Evolutionary conservation across 2,888 invertebrate genomes (phyloP).

Genomic region (Pogonocherus hispidulus): DNA sequence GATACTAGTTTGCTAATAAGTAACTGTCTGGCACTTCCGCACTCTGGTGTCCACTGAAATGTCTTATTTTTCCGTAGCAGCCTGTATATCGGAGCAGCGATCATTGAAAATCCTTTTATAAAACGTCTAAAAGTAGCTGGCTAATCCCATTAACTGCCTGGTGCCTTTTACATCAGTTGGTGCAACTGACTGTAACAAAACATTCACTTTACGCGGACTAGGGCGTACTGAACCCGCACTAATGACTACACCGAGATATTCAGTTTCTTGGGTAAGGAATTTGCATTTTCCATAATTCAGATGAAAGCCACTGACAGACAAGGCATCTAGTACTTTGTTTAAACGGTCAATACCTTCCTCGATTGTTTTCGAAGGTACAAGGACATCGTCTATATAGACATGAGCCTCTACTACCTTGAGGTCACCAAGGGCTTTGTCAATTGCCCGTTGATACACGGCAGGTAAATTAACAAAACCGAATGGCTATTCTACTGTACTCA

Average conservation of each 20-base stretch:
- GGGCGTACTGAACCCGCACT: slow-evolving; percentile 40
- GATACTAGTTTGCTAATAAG: slow-evolving; percentile 39
- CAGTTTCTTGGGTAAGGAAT: slow-evolving; percentile 42
- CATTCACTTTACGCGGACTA: slow-evolving; percentile 46
- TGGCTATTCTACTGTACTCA: slow-evolving; percentile 46
- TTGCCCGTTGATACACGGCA: slow-evolving; percentile 8
- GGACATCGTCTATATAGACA: slow-evolving; percentile 49
- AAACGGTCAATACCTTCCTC: slow-evolving; percentile 42
- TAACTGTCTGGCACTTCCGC: slow-evolving; percentile 35
- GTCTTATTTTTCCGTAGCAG: slow-evolving; percentile 40
- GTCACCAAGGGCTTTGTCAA: slow-evolving; percentile 45
- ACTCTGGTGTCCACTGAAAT: slow-evolving; percentile 41
- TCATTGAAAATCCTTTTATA: slow-evolving; percentile 38
- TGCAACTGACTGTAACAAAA: slow-evolving; percentile 17
- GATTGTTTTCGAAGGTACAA: slow-evolving; percentile 40
- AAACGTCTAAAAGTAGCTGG: slow-evolving; percentile 40
- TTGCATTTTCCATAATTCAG: slow-evolving; percentile 46
- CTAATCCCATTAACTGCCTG: slow-evolving; percentile 44
- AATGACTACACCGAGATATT: slow-evolving; percentile 49
- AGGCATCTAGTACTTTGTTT: slow-evolving; percentile 43
- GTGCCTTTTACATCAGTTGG: slow-evolving; percentile 44
- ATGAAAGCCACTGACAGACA: slow-evolving; percentile 47
- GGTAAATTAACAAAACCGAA: slow-evolving; percentile 37
- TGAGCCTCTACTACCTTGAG: slow-evolving; percentile 41
- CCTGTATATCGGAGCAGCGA: slow-evolving; percentile 40